Evolutionary conservation across 1,140 invertebrate species (phyloP).

Genomic region (Choristoneura fumiferana): DNA sequence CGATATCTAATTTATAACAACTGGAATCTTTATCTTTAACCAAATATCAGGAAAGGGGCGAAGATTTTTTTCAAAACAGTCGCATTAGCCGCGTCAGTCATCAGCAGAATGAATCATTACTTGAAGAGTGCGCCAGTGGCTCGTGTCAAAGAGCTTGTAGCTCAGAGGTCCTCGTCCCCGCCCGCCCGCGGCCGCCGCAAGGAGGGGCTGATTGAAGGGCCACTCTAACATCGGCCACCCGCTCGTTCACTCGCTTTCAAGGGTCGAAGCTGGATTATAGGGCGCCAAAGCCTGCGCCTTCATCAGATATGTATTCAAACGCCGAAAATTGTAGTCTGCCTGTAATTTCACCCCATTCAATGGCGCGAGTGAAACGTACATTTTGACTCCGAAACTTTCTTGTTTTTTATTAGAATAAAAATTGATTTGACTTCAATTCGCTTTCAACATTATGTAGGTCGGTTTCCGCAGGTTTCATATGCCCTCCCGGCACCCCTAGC

Average conservation of each 20-base stretch:
- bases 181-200: slow-evolving; percentile 58
- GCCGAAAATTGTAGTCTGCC: slow-evolving; percentile 55
- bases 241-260: slow-evolving; percentile 75
- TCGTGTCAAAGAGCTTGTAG: slow-evolving; percentile 76
- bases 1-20: slow-evolving; percentile 38
- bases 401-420: slow-evolving; percentile 16
- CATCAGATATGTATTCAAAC: slow-evolving; percentile 73
- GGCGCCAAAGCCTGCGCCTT: slow-evolving; percentile 72
- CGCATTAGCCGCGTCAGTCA: slow-evolving; percentile 74
- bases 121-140: slow-evolving; percentile 76
- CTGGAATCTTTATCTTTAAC: slow-evolving; percentile 56
- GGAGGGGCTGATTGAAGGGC: slow-evolving; percentile 75
- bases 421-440: slow-evolving; percentile 9
- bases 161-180: slow-evolving; percentile 68
- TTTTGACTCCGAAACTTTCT: slow-evolving; percentile 29
- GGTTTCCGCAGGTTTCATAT: slow-evolving; percentile 10
- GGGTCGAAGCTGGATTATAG: slow-evolving; percentile 75
- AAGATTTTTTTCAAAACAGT: slow-evolving; percentile 35
- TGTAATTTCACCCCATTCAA: slow-evolving; percentile 60
- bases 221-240: slow-evolving; percentile 73
- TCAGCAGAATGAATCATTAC: slow-evolving; percentile 78
- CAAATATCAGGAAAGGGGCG: slow-evolving; percentile 52
- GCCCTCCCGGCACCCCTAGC: slow-evolving; percentile 2
- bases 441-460: slow-evolving; percentile 6
- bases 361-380: slow-evolving; percentile 21